These are phyloP conservation scores for Heptranchias perlo DNA, from an alignment of 2,113 vertebrate species.

Conservation along the genomic window DNA sequence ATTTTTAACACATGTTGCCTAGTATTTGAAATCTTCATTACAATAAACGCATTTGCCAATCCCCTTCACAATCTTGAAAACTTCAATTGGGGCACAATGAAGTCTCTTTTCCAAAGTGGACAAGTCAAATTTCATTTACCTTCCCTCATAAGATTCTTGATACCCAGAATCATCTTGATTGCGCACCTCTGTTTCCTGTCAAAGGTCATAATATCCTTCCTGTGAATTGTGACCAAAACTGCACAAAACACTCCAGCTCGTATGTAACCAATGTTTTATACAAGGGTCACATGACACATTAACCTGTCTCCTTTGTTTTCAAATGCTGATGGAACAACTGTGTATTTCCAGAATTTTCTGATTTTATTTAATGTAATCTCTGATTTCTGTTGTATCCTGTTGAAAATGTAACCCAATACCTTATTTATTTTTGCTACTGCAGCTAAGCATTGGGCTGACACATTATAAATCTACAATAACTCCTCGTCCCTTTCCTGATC, in stretches of 20 bases:
- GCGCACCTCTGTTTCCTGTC: neutral
- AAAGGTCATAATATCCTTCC: neutral
- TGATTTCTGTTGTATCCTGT: no score
- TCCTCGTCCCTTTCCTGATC: neutral
- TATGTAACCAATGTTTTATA: neutral
- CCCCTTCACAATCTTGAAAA: neutral
- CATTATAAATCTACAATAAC: neutral
- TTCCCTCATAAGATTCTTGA: neutral
- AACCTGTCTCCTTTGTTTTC: neutral
- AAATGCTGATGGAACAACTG: neutral
- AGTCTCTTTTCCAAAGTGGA: neutral
- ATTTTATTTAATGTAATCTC: neutral
- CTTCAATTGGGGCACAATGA: neutral
- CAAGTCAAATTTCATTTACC: neutral
- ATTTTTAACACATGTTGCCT: neutral
- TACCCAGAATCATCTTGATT: neutral
- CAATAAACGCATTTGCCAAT: neutral
- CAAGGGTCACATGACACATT: neutral
- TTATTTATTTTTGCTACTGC: no score
- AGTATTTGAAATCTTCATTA: neutral
- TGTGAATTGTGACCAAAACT: neutral
- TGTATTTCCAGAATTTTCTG: neutral
- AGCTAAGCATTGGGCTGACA: neutral
- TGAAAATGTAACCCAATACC: no score
- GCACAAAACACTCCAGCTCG: neutral